Evolutionary conservation across 1,140 invertebrate genomes (phyloP), one percentile per base, ranked within the genome.

Genomic region (Hormaphis cornu): DNA sequence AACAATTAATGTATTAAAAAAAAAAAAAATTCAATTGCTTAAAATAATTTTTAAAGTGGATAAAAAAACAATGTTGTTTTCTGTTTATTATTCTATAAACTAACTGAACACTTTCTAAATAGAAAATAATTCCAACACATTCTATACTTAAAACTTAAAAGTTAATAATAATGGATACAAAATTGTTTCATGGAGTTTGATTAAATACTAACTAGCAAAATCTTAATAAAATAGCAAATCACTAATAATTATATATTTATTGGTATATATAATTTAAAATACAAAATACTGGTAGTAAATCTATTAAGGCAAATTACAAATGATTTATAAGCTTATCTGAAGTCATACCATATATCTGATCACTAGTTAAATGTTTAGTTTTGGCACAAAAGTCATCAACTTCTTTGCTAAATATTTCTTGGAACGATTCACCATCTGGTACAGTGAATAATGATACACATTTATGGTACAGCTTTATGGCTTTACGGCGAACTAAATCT

Each of bases 391-490:
- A 86, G 30, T 80, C 76, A 18, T 78, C 75, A 0, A 85, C 78
- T 74, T 84, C 79, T 22, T 83, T 80, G 8, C 77, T 78, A 73
- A 85, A 86, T 6, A 78, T 76, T 48, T 84, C 80, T 81, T 82
- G 85, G 72, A 87, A 87, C 8, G 81, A 74, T 73, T 79, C 74
- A 72, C 78, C 75, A 71, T 81, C 74, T 53, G 80, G 77, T 70
- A 82, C 76, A 69, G 78, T 75, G 74, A 86, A 82, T 26, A 76
- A 54, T 50, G 69, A 82, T 79, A 83, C 83, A 73, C 87, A 84
- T 69, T 82, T 83, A 69, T 82, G 82, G 72, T 84, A 88, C 26
- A 88, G 81, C 2, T 77, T 73, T 46, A 86, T 82, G 4, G 88
- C 87, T 72, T 85, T 86, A 61, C 81, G 78, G 71, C 87, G 78